Percentiles rank a stretch among this genome's conserved stretches.
Conservation (phyloP, 2,888 invertebrate species). For the Andrena haemorrhoa region DNA sequence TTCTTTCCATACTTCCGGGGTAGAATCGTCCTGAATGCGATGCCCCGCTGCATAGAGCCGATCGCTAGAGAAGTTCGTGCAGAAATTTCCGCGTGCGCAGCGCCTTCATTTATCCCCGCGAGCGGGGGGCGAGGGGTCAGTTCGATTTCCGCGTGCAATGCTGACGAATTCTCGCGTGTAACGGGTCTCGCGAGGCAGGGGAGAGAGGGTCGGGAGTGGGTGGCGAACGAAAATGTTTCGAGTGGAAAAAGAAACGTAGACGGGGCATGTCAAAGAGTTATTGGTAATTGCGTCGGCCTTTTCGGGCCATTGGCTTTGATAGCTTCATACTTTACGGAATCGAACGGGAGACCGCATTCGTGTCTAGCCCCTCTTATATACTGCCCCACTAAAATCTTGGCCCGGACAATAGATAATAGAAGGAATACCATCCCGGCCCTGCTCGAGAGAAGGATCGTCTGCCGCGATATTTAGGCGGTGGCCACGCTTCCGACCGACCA, state of each 20-base stretch:
- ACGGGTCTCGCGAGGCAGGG: slow-evolving; percentile 24
- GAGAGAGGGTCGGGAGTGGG: neutral
- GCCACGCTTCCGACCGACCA: slow-evolving; percentile 42
- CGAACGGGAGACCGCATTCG: slow-evolving; percentile 80
- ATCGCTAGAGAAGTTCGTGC: neutral
- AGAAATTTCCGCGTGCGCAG: slow-evolving; percentile 26
- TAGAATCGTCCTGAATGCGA: slow-evolving; percentile 16
- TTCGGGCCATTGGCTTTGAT: slow-evolving; percentile 83
- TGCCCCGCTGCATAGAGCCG: neutral
- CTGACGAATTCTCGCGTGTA: slow-evolving; percentile 39
- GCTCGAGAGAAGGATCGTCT: slow-evolving; percentile 58
- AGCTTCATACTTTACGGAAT: slow-evolving; percentile 84
- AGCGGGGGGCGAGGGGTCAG: neutral
- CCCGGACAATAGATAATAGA: slow-evolving; percentile 76
- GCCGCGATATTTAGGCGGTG: slow-evolving; percentile 65
- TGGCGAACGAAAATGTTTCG: slow-evolving; percentile 64
- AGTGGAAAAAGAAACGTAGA: slow-evolving; percentile 70
- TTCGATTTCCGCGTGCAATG: slow-evolving; percentile 53
- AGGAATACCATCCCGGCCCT: slow-evolving; percentile 65
- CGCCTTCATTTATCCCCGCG: slow-evolving; percentile 22
- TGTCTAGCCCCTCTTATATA: slow-evolving; percentile 76
- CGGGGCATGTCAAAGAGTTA: slow-evolving; percentile 81
- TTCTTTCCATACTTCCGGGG: neutral
- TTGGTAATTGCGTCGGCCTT: slow-evolving; percentile 82
- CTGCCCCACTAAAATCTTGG: slow-evolving; percentile 75